Conservation (phyloP, 2,888 invertebrate genomes). For the Patella pellucida region DNA sequence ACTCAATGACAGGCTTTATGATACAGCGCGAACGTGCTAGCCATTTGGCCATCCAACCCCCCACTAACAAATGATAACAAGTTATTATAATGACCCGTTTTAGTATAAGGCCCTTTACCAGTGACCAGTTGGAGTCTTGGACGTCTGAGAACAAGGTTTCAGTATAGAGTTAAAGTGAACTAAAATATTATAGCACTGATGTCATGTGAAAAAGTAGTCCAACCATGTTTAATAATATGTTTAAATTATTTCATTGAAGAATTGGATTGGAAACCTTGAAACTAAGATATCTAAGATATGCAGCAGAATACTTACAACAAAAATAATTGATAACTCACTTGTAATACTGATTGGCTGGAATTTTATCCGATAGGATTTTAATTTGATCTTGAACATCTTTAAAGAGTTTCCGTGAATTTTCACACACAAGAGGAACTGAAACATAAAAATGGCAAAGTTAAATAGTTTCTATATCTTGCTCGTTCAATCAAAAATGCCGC, state of each 20-base stretch:
- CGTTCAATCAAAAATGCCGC: too few relatives aligned
- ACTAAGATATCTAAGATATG: too few relatives aligned
- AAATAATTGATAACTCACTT: slow-evolving; percentile 61
- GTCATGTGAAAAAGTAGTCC: too few relatives aligned
- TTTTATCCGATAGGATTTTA: slow-evolving; percentile 76
- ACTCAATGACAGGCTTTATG: too few relatives aligned
- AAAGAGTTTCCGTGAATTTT: slow-evolving; percentile 77
- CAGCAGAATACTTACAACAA: too few relatives aligned
- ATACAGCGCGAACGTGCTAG: too few relatives aligned
- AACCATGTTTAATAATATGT: too few relatives aligned
- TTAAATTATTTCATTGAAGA: too few relatives aligned
- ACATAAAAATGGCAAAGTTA: slow-evolving; percentile 10
- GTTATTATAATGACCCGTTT: background rate
- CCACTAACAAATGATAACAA: background rate
- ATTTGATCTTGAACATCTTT: slow-evolving; percentile 79
- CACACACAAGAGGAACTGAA: slow-evolving; percentile 57
- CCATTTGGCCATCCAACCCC: too few relatives aligned
- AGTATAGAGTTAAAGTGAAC: too few relatives aligned
- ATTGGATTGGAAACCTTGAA: too few relatives aligned
- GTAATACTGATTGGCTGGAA: slow-evolving; percentile 86
- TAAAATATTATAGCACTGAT: too few relatives aligned
- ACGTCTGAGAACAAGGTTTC: background rate
- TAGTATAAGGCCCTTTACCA: background rate
- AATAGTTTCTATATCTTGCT: background rate
- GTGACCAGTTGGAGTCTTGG: background rate